Evolutionary conservation across 2,113 vertebrate species (phyloP), one percentile per base, ranked within the genome.

Genomic region (Vulpes vulpes): DNA sequence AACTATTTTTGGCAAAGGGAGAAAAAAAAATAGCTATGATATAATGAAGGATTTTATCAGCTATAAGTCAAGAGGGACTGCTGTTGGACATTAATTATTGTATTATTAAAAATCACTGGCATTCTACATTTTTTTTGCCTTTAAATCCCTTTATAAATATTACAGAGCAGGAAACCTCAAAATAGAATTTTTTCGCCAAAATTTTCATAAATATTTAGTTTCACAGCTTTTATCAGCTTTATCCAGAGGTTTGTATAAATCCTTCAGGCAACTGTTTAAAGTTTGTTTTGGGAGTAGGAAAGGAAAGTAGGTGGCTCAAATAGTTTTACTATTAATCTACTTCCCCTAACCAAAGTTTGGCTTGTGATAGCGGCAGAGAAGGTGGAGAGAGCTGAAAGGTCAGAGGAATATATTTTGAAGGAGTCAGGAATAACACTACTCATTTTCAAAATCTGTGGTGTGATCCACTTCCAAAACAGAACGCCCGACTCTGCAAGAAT

Each of bases 201-300:
- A 57, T 53, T 35, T 90, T 27, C 38, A 73, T 78, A 96, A 96
- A 94, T 91, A 92, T 96, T 95, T 97, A 97, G 51, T 57, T 79
- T 80, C 64, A 71, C 0, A 93, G 86, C 92, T 96, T 94, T 96
- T 85, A 94, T 64, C 81, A 69, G 78, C 43, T 82, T 89, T 92
- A 88, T 38, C 1, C 6, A 93, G 51, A 79, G 38, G 64, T 79
- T 62, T 96, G 60, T 64, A 49, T 64, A 94, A 97, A 85, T 80
- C 59, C 69, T 69, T 64, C 67, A 69, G 59, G 20, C 82, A 76
- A 93, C 30, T 57, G 53, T 79, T 89, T 76, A 92, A 76, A 76
- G 51, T 35, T 74, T 69, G 38, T 60, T 38, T 62, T 14, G 60
- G 69, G 11, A 62, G 27, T 55, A 43, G 69, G 49, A 78, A 93